Percentiles rank a stretch among this genome's conserved stretches.
These are phyloP conservation scores for Leptonema lineaticorne DNA, from an alignment of 1,140 invertebrate species.

Conservation along the genomic window DNA sequence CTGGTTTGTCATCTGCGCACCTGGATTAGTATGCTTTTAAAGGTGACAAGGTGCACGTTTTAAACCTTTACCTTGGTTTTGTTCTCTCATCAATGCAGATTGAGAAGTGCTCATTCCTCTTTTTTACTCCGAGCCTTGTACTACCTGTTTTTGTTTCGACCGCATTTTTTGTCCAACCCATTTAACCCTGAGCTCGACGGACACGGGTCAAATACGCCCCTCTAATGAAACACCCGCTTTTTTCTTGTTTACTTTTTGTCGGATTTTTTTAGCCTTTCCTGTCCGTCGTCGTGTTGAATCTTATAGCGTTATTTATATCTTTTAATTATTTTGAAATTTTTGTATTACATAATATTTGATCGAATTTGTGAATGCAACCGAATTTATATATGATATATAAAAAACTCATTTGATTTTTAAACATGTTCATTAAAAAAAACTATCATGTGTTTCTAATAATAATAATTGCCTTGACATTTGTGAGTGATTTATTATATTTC, in stretches of 20 bases:
- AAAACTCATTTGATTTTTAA: no score
- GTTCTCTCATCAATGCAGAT: not conserved
- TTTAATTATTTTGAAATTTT: no score
- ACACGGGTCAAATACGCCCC: constrained; percentile 27
- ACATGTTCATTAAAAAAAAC: no score
- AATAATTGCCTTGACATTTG: no score
- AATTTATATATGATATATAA: no score
- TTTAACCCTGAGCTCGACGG: constrained; percentile 23
- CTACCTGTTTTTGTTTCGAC: constrained; percentile 28
- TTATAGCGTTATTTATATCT: not conserved
- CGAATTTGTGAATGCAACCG: no score
- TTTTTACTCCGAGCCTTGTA: not conserved
- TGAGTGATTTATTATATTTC: no score
- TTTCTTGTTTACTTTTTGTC: not conserved
- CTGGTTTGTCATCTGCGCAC: not conserved
- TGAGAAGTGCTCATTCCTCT: not conserved
- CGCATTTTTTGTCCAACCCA: constrained; percentile 25
- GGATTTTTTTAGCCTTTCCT: not conserved
- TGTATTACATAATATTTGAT: no score
- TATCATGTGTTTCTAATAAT: no score
- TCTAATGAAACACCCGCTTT: constrained; percentile 27
- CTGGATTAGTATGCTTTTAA: not conserved
- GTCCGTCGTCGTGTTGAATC: not conserved
- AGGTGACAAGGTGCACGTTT: not conserved
- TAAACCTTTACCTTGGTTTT: not conserved